Percentiles rank a stretch among this genome's conserved stretches.
Conservation (phyloP, 2,797 vertebrate species). For the Sebastes variabilis region DNA sequence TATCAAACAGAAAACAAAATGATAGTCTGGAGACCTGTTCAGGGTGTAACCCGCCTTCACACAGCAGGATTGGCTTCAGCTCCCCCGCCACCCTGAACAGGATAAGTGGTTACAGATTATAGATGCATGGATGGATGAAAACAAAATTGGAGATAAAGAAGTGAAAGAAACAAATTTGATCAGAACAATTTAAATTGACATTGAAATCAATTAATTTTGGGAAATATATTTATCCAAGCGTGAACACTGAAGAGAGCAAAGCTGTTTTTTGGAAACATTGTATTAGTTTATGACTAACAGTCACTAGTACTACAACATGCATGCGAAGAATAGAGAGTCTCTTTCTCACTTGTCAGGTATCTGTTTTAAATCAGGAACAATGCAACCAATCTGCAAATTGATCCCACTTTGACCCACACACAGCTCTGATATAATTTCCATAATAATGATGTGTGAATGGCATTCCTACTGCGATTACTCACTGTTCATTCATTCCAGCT, state of each 20-base stretch:
- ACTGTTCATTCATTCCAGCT: background rate
- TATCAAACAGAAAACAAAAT: background rate
- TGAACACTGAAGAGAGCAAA: background rate
- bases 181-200: background rate
- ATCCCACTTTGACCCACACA: background rate
- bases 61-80: no score
- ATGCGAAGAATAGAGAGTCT: background rate
- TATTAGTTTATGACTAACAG: background rate
- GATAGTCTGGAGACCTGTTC: background rate
- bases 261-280: background rate
- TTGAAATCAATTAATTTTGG: background rate
- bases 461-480: background rate
- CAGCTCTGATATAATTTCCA: background rate
- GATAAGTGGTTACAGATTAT: no score
- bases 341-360: background rate
- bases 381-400: background rate
- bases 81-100: no score
- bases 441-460: background rate
- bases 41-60: no score
- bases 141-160: background rate
- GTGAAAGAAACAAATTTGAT: background rate
- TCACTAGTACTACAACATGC: no score
- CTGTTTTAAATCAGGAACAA: background rate
- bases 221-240: no score
- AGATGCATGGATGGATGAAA: background rate